A percentile compares a stretch with the other conserved stretches of the same genome.
These are phyloP conservation scores for Platysteira castanea DNA, from an alignment of 2,113 vertebrate species.

Conservation along the genomic window DNA sequence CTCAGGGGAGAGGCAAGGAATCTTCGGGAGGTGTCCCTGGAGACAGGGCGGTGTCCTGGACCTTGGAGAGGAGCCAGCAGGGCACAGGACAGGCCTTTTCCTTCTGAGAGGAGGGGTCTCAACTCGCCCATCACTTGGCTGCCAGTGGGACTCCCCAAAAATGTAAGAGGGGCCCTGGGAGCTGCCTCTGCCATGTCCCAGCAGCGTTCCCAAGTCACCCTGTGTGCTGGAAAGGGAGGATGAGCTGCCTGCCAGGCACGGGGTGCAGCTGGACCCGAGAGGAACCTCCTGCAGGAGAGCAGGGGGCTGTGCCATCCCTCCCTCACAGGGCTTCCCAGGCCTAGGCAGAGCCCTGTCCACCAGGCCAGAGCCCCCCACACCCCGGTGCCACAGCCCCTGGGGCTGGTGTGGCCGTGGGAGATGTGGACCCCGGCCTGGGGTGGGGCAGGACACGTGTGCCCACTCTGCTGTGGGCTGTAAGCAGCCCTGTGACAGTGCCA, in stretches of 20 bases:
- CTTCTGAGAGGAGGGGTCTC: neutral
- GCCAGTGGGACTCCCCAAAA: neutral
- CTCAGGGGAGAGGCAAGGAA: neutral
- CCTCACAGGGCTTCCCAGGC: neutral
- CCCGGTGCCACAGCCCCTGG: neutral
- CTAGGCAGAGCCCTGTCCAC: neutral
- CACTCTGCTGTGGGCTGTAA: neutral
- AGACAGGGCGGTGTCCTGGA: neutral
- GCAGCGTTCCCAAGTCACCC: neutral
- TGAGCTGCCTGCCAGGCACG: neutral
- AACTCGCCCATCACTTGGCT: neutral
- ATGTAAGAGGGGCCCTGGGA: neutral
- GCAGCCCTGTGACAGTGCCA: neutral
- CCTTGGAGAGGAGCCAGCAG: neutral
- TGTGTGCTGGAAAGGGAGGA: neutral
- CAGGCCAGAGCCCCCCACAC: neutral
- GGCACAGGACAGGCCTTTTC: neutral
- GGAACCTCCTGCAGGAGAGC: neutral
- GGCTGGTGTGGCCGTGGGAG: accelerated
- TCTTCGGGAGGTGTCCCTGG: neutral
- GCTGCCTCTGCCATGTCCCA: neutral
- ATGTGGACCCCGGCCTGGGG: neutral
- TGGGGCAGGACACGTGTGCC: neutral
- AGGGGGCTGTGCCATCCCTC: neutral
- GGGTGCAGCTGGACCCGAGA: neutral